Conservation (phyloP, 2,113 vertebrate species). For the Cephalopterus ornatus region DNA sequence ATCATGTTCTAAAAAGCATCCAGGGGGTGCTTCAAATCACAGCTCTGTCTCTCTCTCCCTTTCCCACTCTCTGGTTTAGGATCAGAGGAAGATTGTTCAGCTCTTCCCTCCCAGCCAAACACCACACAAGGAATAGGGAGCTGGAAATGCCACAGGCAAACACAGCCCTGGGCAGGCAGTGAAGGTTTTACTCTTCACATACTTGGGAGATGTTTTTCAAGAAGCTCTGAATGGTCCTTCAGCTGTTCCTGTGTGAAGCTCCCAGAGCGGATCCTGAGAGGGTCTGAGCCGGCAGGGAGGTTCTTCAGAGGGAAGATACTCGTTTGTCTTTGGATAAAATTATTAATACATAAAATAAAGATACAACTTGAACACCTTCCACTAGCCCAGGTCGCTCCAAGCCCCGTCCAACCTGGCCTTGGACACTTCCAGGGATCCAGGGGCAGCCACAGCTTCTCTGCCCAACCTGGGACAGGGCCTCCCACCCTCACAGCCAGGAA, state of each 20-base stretch:
- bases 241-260: rapidly evolving
- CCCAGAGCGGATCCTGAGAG: not conserved
- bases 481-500: not conserved
- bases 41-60: not conserved
- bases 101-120: not conserved
- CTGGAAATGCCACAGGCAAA: not conserved
- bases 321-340: not conserved
- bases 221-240: not conserved
- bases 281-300: not conserved
- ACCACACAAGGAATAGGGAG: not conserved
- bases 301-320: not conserved
- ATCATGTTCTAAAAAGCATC: not conserved
- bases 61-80: not conserved
- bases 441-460: not conserved
- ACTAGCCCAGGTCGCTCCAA: not conserved
- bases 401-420: not conserved
- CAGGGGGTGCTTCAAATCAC: not conserved
- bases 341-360: not conserved
- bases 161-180: not conserved
- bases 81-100: not conserved
- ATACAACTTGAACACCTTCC: not conserved
- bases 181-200: not conserved
- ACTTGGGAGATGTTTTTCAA: not conserved
- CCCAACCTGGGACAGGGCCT: not conserved
- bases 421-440: not conserved